Conservation (phyloP, 2,113 vertebrate genomes). For the Micronisus gabar region DNA sequence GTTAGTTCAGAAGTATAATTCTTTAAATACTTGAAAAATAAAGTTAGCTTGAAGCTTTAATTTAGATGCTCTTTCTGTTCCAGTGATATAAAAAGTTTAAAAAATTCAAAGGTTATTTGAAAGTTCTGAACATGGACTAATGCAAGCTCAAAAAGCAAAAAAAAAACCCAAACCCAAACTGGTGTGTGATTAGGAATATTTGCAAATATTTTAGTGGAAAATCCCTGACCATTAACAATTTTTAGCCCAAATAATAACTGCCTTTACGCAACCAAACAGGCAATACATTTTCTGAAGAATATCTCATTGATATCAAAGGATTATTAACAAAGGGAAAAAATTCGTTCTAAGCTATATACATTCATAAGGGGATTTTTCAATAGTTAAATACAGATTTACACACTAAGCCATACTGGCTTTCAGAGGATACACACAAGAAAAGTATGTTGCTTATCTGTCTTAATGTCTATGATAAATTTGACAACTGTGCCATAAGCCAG, state of each 20-base stretch:
- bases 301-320: background rate
- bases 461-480: background rate
- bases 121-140: background rate
- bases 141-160: background rate
- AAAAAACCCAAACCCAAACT: background rate
- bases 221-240: background rate
- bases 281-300: background rate
- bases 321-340: background rate
- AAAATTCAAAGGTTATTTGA: slow-evolving; percentile 11
- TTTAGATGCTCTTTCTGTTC: slow-evolving; percentile 25
- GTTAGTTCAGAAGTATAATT: slow-evolving; percentile 5
- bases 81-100: slow-evolving; percentile 46
- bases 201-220: background rate
- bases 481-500: background rate
- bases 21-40: slow-evolving; percentile 38
- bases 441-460: background rate
- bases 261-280: background rate
- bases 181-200: background rate
- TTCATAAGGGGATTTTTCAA: background rate
- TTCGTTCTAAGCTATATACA: background rate
- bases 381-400: background rate
- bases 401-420: background rate
- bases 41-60: slow-evolving; percentile 15
- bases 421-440: background rate
- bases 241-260: background rate